phyloP scores from a whole-genome alignment of 2,888 invertebrate genomes.

The Drosophila atroscutellata region DNA sequence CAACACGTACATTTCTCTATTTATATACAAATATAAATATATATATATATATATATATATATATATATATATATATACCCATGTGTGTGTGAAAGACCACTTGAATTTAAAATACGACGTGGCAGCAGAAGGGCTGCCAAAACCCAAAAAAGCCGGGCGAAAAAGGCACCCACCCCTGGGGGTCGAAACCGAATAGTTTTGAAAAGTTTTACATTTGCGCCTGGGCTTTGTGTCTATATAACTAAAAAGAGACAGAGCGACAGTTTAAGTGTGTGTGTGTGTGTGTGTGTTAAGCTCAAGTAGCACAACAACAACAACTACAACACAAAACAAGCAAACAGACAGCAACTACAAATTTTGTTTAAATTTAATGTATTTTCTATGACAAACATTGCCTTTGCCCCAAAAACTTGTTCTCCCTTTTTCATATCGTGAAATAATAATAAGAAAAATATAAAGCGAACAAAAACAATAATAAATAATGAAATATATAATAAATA shows the following conservation, averaged over 20 bases:
- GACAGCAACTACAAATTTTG: slow-evolving; percentile 65
- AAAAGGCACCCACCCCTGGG: slow-evolving; percentile 37
- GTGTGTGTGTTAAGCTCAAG: slow-evolving; percentile 72
- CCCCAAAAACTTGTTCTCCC: slow-evolving; percentile 13
- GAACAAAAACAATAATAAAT: neutral
- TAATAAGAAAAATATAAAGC: slow-evolving; percentile 49
- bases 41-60: slow-evolving; percentile 8
- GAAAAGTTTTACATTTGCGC: slow-evolving; percentile 77
- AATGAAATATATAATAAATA: neutral
- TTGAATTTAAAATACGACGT: slow-evolving; percentile 82
- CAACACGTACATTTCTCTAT: slow-evolving; percentile 31
- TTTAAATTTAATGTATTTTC: slow-evolving; percentile 83
- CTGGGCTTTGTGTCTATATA: slow-evolving; percentile 56
- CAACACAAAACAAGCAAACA: slow-evolving; percentile 4
- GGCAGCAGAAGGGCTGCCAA: slow-evolving; percentile 71
- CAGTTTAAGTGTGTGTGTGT: slow-evolving; percentile 16
- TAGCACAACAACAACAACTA: slow-evolving; percentile 51
- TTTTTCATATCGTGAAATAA: slow-evolving; percentile 27
- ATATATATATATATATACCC: slow-evolving; percentile 7
- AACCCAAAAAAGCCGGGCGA: slow-evolving; percentile 26
- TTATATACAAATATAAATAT: neutral
- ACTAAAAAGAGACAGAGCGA: slow-evolving; percentile 8
- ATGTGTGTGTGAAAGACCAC: slow-evolving; percentile 64
- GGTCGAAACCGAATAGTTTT: slow-evolving; percentile 71
- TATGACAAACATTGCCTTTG: slow-evolving; percentile 64